Base-by-base conservation (phyloP, 2,888 invertebrate species). In the Calliopum simillimum region DNA sequence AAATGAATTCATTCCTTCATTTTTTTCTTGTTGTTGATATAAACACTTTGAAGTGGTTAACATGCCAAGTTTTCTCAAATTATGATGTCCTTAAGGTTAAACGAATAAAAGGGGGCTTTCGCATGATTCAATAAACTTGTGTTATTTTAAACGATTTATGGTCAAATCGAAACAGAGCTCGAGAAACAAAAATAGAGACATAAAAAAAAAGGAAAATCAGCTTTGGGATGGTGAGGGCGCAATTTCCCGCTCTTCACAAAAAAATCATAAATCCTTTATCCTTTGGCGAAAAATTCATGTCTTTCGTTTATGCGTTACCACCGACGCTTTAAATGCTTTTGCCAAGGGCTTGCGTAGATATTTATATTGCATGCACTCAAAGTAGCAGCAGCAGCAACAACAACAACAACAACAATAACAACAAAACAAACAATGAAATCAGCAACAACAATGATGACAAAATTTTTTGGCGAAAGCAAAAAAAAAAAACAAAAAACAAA, bases 241-340 rank as follows among this genome's bases (percentile, higher is more conserved):
- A 19, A 16, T 51, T 16, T 19, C 19, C 13, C 19, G 12, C 64
- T 53, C 51, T 14, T 41, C n/a, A n/a, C n/a, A n/a, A n/a, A n/a
- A 53, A 53, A 53, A 53, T 19, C 64, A 64, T 64, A 64, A 64
- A 64, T 64, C 64, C 64, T 63, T 63, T 51, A 63, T 63, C 19
- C 63, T 51, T 63, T 51, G 33, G 33, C 33, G 8, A 33, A 33
- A 33, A 33, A 8, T 33, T 33, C 33, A 33, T 33, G 33, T 8
- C 33, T 8, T 33, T 8, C 8, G 8, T 8, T 33, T 33, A 33
- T 33, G 33, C 33, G 33, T 33, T 33, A n/a, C 51, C 33, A 16
- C 13, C 51, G 41, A 33, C 51, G 49, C 25, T 33, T 33, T 33
- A 64, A 53, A 51, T 12, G 21, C 64, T 41, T 51, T 19, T 13